Conservation (phyloP, 1,140 invertebrate genomes). For the Sarcophaga peregrina region DNA sequence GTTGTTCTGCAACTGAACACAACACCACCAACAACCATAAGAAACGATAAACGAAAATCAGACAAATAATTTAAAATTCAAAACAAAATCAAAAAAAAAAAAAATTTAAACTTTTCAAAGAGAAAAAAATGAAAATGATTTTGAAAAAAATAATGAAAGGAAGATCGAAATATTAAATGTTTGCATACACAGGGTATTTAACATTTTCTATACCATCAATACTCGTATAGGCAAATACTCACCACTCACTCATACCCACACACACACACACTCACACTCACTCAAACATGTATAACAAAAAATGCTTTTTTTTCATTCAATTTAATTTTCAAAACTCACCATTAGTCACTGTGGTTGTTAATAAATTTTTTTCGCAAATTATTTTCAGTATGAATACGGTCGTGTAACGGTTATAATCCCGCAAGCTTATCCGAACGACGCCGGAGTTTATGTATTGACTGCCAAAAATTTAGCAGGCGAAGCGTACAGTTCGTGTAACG, state of each 20-base stretch:
- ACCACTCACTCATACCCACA: constrained; percentile 1
- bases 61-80: constrained; percentile 41
- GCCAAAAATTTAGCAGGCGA: constrained; percentile 76
- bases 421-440: constrained; percentile 78
- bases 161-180: background rate
- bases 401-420: constrained; percentile 74
- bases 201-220: constrained; percentile 7
- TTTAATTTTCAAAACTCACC: constrained; percentile 23
- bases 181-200: background rate
- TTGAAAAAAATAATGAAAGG: background rate
- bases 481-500: constrained; percentile 72
- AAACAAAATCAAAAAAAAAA: constrained; percentile 18
- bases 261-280: constrained; percentile 34
- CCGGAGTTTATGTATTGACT: constrained; percentile 75
- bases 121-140: background rate
- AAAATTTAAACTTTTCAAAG: constrained; percentile 4
- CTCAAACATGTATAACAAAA: background rate
- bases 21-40: background rate
- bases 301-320: background rate
- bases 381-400: constrained; percentile 71
- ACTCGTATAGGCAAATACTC: background rate
- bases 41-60: constrained; percentile 34
- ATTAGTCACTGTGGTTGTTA: constrained; percentile 39
- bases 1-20: constrained; percentile 21
- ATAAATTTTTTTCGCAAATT: constrained; percentile 43